A percentile compares a stretch with the other conserved stretches of the same genome.
phyloP scores from a whole-genome alignment of 2,113 vertebrate genomes.

The Petaurus breviceps region DNA sequence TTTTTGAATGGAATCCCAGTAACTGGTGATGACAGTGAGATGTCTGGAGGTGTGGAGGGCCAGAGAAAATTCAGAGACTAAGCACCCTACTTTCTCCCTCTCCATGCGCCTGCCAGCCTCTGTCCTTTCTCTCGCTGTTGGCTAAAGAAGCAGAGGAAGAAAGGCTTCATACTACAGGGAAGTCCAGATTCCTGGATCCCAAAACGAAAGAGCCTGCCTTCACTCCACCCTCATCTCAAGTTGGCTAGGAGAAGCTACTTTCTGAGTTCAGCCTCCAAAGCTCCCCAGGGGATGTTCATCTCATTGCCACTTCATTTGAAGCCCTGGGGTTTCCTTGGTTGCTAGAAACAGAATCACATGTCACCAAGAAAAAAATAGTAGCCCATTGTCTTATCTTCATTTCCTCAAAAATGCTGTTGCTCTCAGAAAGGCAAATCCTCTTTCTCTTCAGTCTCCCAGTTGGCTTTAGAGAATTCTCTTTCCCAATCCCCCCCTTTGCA shows the following conservation, averaged over 20 bases:
- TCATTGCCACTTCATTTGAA: background rate
- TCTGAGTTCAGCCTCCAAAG: background rate
- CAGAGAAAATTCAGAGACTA: background rate
- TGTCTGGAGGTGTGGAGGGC: too few relatives aligned
- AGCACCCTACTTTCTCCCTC: background rate
- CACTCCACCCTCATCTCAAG: background rate
- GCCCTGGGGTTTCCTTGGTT: background rate
- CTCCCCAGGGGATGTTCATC: background rate
- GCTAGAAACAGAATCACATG: background rate
- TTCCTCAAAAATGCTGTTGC: background rate
- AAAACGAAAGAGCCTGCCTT: background rate
- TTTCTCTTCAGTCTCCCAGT: background rate
- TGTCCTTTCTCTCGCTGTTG: background rate
- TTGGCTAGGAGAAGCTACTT: too few relatives aligned
- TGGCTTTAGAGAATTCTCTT: background rate
- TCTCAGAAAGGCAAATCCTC: background rate
- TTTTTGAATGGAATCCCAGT: too few relatives aligned
- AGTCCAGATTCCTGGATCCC: background rate
- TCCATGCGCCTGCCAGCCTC: too few relatives aligned
- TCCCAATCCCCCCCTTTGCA: background rate
- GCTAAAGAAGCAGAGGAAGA: background rate
- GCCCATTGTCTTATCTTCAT: background rate
- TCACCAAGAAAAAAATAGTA: background rate
- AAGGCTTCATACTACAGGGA: background rate
- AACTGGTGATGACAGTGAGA: too few relatives aligned